Conservation (phyloP, 2,797 vertebrate species). For the Aulostomus chinensis region DNA sequence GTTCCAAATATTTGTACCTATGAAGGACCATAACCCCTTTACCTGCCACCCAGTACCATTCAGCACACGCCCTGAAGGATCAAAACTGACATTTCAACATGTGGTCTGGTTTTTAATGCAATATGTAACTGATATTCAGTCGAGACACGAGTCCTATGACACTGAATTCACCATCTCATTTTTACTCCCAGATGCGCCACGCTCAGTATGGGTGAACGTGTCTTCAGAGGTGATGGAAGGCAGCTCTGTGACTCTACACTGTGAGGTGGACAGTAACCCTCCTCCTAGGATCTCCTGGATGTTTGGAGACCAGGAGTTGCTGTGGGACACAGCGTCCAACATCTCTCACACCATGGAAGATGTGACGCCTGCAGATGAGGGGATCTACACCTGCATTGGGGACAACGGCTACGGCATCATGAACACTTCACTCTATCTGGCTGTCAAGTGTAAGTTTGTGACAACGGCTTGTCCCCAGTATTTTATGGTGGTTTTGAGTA, state of each 20-base stretch:
- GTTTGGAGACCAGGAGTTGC: conserved; percentile 80
- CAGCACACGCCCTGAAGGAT: too few relatives aligned
- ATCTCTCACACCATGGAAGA: conserved; percentile 82
- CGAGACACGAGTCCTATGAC: too few relatives aligned
- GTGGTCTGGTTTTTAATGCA: too few relatives aligned
- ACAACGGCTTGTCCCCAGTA: background rate
- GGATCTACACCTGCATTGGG: conserved; percentile 87
- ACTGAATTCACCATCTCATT: background rate
- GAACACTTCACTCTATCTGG: conserved; percentile 88
- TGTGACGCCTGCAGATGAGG: conserved; percentile 81
- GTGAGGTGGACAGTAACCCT: conserved; percentile 90
- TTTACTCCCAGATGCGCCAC: conserved; percentile 78
- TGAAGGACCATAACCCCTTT: too few relatives aligned
- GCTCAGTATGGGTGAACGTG: conserved; percentile 87
- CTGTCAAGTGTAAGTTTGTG: conserved; percentile 86
- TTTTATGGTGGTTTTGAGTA: too few relatives aligned
- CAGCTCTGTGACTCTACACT: conserved; percentile 84
- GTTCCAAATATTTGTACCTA: too few relatives aligned
- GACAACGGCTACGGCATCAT: conserved; percentile 86
- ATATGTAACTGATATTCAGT: too few relatives aligned
- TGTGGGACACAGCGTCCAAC: conserved; percentile 82
- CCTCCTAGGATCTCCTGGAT: conserved; percentile 84
- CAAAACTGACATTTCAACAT: too few relatives aligned
- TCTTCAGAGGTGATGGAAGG: conserved; percentile 90
- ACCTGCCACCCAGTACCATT: too few relatives aligned